A percentile compares a stretch with the other conserved stretches of the same genome.
Conservation (phyloP, 2,888 invertebrate species). For the Torymus texanus region DNA sequence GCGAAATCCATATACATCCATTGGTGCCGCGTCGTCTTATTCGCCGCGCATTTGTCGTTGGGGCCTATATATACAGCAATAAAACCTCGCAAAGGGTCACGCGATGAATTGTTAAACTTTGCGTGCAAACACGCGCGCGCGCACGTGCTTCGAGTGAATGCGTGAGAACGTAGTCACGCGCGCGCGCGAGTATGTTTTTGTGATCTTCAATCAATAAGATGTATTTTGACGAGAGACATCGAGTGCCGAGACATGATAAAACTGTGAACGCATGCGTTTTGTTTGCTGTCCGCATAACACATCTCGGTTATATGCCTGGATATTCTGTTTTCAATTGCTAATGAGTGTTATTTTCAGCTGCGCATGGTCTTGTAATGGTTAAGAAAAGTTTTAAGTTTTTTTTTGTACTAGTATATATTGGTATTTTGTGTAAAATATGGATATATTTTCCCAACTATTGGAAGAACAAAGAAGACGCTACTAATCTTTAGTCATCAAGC, state of each 20-base stretch:
- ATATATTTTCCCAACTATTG: too few relatives aligned
- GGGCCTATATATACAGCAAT: not conserved
- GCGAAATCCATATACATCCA: constrained; percentile 14
- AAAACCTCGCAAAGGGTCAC: constrained; percentile 42
- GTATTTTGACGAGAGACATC: constrained; percentile 21
- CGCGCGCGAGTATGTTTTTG: constrained; percentile 25
- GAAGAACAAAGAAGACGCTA: too few relatives aligned
- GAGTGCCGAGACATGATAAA: constrained; percentile 45
- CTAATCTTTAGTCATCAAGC: too few relatives aligned
- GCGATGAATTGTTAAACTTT: constrained; percentile 44
- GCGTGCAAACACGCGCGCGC: not conserved
- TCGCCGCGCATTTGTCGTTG: not conserved
- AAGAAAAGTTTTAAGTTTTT: not conserved
- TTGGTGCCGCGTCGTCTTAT: not conserved
- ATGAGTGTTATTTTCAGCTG: too few relatives aligned
- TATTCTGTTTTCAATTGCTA: too few relatives aligned
- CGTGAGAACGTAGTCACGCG: constrained; percentile 27
- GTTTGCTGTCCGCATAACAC: constrained; percentile 16
- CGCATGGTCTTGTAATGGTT: not conserved
- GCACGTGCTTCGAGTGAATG: constrained; percentile 23
- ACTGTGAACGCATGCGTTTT: not conserved
- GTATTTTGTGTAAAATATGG: too few relatives aligned
- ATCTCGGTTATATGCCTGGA: not conserved
- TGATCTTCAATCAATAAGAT: constrained; percentile 49
- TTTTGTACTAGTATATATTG: too few relatives aligned